A percentile compares a stretch with the other conserved stretches of the same genome.
Evolutionary conservation across 2,888 invertebrate species (phyloP).

Genomic region (Himalopsyche anomala): DNA sequence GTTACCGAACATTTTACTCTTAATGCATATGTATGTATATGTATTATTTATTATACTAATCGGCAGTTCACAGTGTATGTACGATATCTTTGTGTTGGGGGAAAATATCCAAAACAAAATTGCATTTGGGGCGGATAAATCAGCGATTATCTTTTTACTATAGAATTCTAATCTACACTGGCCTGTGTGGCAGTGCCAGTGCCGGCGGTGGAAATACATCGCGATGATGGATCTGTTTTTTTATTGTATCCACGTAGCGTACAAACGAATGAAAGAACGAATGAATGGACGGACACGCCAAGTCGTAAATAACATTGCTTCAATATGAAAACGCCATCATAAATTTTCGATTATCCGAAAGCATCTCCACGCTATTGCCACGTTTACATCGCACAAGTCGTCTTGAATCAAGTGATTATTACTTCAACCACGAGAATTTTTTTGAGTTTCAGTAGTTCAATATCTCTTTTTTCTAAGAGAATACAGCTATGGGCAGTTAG

Average conservation of each 20-base stretch:
- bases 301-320: constrained; percentile 54
- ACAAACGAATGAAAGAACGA: constrained; percentile 36
- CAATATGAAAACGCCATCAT: constrained; percentile 52
- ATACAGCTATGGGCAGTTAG: no score
- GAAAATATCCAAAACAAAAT: background rate
- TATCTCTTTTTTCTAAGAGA: no score
- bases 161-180: background rate
- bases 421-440: background rate
- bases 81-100: no score
- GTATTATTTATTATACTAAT: no score
- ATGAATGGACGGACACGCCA: constrained; percentile 53
- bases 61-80: no score
- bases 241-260: constrained; percentile 46
- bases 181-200: background rate
- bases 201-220: constrained; percentile 22
- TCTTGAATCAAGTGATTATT: background rate
- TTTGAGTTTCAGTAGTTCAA: no score
- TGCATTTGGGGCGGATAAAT: background rate
- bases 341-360: constrained; percentile 58
- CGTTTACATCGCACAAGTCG: background rate
- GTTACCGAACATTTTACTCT: no score
- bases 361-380: constrained; percentile 47
- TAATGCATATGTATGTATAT: no score
- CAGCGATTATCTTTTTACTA: constrained; percentile 18
- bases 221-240: constrained; percentile 50